Conservation (phyloP, 2,113 vertebrate genomes). For the Chionodraco myersi region DNA sequence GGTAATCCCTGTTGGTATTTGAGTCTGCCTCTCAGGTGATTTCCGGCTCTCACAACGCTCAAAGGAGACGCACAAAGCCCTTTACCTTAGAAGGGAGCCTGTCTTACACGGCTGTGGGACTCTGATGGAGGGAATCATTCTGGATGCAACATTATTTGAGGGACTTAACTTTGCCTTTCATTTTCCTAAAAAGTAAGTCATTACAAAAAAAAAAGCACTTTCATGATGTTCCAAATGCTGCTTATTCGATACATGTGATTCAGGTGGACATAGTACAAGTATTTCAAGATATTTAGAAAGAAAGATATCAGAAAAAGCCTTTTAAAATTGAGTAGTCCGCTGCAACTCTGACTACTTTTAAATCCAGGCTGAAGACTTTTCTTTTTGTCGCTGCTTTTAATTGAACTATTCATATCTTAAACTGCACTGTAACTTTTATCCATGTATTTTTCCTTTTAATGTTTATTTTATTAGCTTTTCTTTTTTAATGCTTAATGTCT, state of each 20-base stretch:
- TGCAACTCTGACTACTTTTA: too few species aligned
- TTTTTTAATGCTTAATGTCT: too few species aligned
- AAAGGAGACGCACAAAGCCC: not conserved
- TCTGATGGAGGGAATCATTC: not conserved
- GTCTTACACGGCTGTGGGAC: not conserved
- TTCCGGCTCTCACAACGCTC: not conserved
- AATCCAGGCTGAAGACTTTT: too few species aligned
- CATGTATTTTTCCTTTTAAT: too few species aligned
- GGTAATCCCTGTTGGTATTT: conserved; percentile 36
- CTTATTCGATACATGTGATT: not conserved
- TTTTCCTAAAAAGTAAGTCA: not conserved
- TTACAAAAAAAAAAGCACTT: not conserved
- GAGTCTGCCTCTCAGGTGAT: conserved; percentile 18
- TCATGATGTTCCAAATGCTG: not conserved
- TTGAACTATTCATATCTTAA: too few species aligned
- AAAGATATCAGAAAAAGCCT: not conserved
- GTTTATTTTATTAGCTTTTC: too few species aligned
- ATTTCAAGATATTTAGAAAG: not conserved
- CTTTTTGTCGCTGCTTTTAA: too few species aligned
- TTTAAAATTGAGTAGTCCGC: not conserved
- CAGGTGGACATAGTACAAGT: not conserved
- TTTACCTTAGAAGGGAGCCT: not conserved
- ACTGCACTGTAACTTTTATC: too few species aligned
- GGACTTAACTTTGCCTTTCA: too few species aligned
- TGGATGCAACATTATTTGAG: not conserved